Conservation (phyloP, 2,113 vertebrate species). For the Antechinus stuartii region DNA sequence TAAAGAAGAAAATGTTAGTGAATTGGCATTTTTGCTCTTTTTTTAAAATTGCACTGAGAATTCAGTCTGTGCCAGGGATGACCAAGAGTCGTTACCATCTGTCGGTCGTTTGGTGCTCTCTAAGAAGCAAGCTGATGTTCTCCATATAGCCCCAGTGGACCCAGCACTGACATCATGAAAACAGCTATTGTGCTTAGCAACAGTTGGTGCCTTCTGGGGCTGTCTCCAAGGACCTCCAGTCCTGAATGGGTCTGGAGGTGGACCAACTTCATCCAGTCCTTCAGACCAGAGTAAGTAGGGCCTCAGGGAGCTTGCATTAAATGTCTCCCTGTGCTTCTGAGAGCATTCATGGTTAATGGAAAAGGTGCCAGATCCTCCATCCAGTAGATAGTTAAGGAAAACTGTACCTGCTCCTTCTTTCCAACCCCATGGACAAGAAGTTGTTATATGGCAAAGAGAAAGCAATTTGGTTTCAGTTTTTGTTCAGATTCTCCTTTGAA, state of each 20-base stretch:
- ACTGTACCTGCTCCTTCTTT: not conserved
- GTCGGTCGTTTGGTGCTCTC: not conserved
- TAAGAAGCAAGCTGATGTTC: not conserved
- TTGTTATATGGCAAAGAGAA: not conserved
- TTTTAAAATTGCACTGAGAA: conserved; percentile 50
- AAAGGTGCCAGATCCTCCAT: not conserved
- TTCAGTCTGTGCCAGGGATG: conserved; percentile 5
- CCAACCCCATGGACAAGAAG: not conserved
- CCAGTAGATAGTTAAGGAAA: not conserved
- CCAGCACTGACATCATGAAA: not conserved
- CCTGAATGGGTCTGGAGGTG: not conserved
- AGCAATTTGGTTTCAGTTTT: not conserved
- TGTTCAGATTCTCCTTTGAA: not conserved
- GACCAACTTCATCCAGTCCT: conserved; percentile 15
- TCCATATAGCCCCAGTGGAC: not conserved
- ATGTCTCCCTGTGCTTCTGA: not conserved
- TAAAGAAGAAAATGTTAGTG: conserved; percentile 51
- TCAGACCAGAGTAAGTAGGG: conserved; percentile 21
- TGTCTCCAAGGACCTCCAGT: not conserved
- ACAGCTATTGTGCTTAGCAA: not conserved
- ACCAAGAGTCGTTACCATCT: conserved; percentile 43
- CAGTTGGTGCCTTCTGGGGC: not conserved
- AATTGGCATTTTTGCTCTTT: conserved; percentile 64
- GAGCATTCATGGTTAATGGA: not conserved
- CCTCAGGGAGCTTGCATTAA: not conserved